Percentiles rank a stretch among this genome's conserved stretches.
phyloP scores from a whole-genome alignment of 2,113 vertebrate genomes.

The Redunca redunca region DNA sequence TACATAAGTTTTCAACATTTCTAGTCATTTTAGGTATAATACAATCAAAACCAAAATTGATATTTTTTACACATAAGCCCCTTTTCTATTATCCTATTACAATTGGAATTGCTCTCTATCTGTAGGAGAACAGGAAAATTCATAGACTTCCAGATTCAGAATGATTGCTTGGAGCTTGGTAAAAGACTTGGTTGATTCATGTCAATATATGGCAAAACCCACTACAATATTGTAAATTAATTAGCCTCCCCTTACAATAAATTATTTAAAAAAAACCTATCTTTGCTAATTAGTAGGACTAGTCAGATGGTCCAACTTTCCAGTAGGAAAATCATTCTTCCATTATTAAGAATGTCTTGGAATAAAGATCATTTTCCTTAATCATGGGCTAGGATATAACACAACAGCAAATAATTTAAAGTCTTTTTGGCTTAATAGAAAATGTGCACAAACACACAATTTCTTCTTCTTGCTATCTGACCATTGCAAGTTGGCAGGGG shows the following conservation, averaged over 20 bases:
- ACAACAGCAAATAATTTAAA: background rate
- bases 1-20: background rate
- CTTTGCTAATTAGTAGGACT: background rate
- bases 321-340: background rate
- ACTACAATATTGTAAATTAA: background rate
- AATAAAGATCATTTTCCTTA: background rate
- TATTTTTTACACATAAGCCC: background rate
- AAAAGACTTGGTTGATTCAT: background rate
- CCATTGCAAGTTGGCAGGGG: background rate
- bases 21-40: background rate
- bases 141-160: background rate
- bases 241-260: background rate
- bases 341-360: background rate
- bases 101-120: background rate
- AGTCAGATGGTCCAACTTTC: background rate
- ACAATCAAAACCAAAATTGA: background rate
- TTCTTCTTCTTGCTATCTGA: background rate
- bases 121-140: background rate
- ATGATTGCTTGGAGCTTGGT: background rate
- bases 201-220: background rate
- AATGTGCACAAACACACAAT: background rate
- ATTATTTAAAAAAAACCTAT: background rate
- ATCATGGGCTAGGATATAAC: background rate
- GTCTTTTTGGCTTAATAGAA: background rate
- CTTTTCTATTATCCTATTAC: background rate